Percentiles rank a stretch among this genome's conserved stretches.
Conservation (phyloP, 2,888 invertebrate species). For the Trissolcus japonicus region DNA sequence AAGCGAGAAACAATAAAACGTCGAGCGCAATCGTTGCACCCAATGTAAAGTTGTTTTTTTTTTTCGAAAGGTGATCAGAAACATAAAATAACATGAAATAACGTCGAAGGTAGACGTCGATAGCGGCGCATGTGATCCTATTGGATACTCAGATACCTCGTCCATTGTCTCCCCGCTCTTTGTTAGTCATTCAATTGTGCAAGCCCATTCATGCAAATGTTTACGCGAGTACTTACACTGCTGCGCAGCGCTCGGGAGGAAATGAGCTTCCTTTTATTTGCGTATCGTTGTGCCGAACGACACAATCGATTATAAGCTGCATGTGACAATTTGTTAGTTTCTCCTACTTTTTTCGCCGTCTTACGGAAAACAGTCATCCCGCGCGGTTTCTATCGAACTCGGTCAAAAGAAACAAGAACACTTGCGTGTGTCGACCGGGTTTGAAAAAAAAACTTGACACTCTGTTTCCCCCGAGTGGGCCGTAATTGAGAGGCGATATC, state of each 20-base stretch:
- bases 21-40: no score
- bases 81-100: slow-evolving; percentile 28
- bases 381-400: slow-evolving; percentile 1
- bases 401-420: slow-evolving; percentile 1
- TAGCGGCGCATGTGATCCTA: slow-evolving; percentile 44
- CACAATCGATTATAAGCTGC: slow-evolving; percentile 42
- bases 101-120: slow-evolving; percentile 27
- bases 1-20: no score
- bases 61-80: slow-evolving; percentile 20
- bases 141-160: slow-evolving; percentile 46
- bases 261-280: slow-evolving; percentile 48
- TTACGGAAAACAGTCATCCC: slow-evolving; percentile 10
- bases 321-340: slow-evolving; percentile 45
- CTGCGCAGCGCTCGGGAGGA: slow-evolving; percentile 22
- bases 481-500: slow-evolving; percentile 25
- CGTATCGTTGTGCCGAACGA: slow-evolving; percentile 25
- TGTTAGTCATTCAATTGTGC: slow-evolving; percentile 55
- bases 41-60: neutral
- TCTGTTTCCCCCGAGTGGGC: slow-evolving; percentile 8
- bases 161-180: slow-evolving; percentile 50
- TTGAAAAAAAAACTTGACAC: slow-evolving; percentile 5
- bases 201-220: slow-evolving; percentile 53
- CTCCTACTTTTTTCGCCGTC: slow-evolving; percentile 5
- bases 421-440: neutral
- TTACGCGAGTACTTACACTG: slow-evolving; percentile 46